Conservation (phyloP, 1,140 invertebrate genomes). For the Heliconius congener region DNA sequence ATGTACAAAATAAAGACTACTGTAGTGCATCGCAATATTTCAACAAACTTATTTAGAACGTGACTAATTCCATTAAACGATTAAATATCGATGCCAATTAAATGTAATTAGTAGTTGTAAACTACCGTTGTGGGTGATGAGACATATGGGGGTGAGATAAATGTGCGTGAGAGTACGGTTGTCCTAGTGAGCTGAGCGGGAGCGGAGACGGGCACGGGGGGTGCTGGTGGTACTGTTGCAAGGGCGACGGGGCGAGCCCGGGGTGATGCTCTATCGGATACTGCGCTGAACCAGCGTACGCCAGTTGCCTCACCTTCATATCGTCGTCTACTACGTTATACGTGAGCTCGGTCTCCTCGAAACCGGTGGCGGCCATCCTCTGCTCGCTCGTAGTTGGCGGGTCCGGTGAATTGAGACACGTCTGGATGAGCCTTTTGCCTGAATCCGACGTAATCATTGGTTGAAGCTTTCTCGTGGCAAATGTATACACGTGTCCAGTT, state of each 20-base stretch:
- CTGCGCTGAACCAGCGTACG: constrained; percentile 88
- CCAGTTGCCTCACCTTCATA: constrained; percentile 97
- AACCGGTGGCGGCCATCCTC: constrained; percentile 98
- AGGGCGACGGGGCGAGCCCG: constrained; percentile 82
- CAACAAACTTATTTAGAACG: constrained; percentile 65
- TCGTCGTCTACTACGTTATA: constrained; percentile 97
- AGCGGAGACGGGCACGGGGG: constrained; percentile 83
- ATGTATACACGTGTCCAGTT: constrained; percentile 99
- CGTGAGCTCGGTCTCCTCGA: constrained; percentile 98
- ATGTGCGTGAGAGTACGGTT: constrained; percentile 84
- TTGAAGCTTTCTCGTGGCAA: constrained; percentile 98
- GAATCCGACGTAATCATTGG: constrained; percentile 99
- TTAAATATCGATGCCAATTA: constrained; percentile 46
- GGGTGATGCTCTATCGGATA: constrained; percentile 84
- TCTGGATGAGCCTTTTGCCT: constrained; percentile 98
- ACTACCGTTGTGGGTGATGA: constrained; percentile 88
- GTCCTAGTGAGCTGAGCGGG: constrained; percentile 82
- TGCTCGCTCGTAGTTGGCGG: constrained; percentile 93
- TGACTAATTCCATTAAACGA: constrained; percentile 62
- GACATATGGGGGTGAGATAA: constrained; percentile 85
- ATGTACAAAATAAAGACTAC: constrained; percentile 62
- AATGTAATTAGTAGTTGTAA: constrained; percentile 57
- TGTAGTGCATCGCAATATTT: constrained; percentile 47
- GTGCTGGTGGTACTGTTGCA: constrained; percentile 82
- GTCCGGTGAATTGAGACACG: constrained; percentile 98